Evolutionary conservation across 2,888 invertebrate species (phyloP).

Genomic region (Malacosoma neustria): DNA sequence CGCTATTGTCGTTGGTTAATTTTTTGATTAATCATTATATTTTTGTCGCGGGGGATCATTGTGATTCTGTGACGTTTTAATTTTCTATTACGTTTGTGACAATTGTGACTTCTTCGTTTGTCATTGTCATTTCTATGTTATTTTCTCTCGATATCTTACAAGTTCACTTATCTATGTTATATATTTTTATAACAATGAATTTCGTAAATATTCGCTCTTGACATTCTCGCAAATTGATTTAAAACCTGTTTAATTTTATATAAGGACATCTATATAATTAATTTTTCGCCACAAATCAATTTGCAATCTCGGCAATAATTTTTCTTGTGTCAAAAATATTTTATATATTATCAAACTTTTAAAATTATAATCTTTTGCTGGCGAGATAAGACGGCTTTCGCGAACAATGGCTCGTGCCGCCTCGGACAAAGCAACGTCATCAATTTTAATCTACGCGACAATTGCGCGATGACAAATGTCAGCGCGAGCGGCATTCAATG

Average conservation of each 20-base stretch:
- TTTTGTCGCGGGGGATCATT: constrained; percentile 41
- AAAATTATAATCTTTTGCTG: constrained; percentile 34
- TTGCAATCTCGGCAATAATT: constrained; percentile 3
- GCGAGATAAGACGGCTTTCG: constrained; percentile 42
- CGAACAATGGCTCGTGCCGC: constrained; percentile 45
- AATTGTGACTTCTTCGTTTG: too few relatives aligned
- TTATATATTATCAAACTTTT: constrained; percentile 23
- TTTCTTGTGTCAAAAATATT: neutral
- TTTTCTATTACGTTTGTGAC: constrained; percentile 23
- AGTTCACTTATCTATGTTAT: too few relatives aligned
- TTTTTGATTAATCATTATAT: constrained; percentile 72
- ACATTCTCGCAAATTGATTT: too few relatives aligned
- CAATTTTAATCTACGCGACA: constrained; percentile 73
- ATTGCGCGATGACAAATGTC: constrained; percentile 74
- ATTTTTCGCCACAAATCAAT: neutral
- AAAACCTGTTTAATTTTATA: too few relatives aligned
- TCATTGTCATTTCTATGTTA: too few relatives aligned
- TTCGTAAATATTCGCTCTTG: too few relatives aligned
- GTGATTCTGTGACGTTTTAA: constrained; percentile 50
- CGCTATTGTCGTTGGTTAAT: constrained; percentile 67
- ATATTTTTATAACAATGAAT: too few relatives aligned
- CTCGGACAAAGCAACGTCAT: constrained; percentile 66
- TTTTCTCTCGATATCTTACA: too few relatives aligned
- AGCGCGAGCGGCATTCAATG: constrained; percentile 59
- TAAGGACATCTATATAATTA: too few relatives aligned